Evolutionary conservation across 1,140 invertebrate genomes (phyloP).

Genomic region (Aradophagus sp.): DNA sequence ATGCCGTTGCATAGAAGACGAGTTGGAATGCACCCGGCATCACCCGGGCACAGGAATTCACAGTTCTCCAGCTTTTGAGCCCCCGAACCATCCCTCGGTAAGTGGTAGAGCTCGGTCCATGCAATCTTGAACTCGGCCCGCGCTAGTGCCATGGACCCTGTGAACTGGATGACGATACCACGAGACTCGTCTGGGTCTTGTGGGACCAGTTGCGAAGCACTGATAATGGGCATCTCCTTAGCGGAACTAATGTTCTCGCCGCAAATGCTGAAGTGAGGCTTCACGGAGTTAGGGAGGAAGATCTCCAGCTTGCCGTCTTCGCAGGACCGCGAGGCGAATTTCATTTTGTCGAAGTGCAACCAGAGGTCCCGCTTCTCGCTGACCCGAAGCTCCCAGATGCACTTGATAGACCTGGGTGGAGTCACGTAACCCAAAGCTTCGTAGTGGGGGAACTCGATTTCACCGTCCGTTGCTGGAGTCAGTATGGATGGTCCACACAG

Average conservation of each 20-base stretch:
- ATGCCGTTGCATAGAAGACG: constrained; percentile 90
- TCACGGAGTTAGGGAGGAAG: constrained; percentile 80
- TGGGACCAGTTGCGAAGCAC: constrained; percentile 81
- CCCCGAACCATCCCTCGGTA: constrained; percentile 87
- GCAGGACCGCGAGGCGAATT: constrained; percentile 86
- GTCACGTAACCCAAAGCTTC: constrained; percentile 86
- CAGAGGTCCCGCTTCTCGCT: constrained; percentile 87
- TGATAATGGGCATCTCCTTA: constrained; percentile 84
- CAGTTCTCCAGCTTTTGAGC: constrained; percentile 81
- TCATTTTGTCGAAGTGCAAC: constrained; percentile 89
- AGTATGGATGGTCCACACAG: constrained; percentile 88
- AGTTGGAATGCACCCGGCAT: constrained; percentile 86
- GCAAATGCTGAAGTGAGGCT: constrained; percentile 85
- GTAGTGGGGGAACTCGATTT: constrained; percentile 88
- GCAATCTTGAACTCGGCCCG: constrained; percentile 88
- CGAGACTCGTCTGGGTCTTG: constrained; percentile 78
- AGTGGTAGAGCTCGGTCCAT: constrained; percentile 91
- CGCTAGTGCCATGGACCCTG: constrained; percentile 84
- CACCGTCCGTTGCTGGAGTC: constrained; percentile 85
- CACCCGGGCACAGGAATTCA: constrained; percentile 89
- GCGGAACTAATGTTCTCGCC: constrained; percentile 87
- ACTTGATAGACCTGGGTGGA: constrained; percentile 84
- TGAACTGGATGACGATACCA: constrained; percentile 81
- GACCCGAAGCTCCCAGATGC: constrained; percentile 90
- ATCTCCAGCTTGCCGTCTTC: constrained; percentile 90